Evolutionary conservation across 1,140 invertebrate genomes (phyloP).

Genomic region (Babylonia areolata): DNA sequence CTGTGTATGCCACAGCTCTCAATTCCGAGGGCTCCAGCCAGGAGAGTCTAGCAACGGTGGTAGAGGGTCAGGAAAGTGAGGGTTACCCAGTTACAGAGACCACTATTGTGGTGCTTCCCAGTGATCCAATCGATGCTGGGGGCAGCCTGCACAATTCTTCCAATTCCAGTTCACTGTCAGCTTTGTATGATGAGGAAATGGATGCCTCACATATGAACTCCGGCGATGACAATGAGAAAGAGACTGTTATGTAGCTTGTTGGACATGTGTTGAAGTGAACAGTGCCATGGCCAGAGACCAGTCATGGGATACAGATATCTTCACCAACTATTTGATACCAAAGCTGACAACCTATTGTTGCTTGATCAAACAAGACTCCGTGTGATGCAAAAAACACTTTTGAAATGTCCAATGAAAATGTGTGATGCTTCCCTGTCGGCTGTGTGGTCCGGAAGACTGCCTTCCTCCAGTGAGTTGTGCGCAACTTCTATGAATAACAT

Average conservation of each 20-base stretch:
- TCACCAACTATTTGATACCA: not conserved
- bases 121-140: too few relatives aligned
- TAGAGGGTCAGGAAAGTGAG: not conserved
- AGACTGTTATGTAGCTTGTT: not conserved
- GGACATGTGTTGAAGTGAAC: not conserved
- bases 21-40: constrained; percentile 43
- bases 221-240: not conserved
- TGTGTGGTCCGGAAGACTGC: not conserved
- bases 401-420: not conserved
- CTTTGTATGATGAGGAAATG: not conserved
- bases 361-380: not conserved
- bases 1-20: constrained; percentile 45
- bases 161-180: not conserved
- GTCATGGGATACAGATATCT: not conserved
- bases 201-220: not conserved
- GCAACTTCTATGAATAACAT: not conserved
- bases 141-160: too few relatives aligned
- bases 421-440: not conserved
- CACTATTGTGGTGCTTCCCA: not conserved
- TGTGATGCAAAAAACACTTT: not conserved
- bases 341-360: not conserved
- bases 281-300: not conserved
- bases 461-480: not conserved
- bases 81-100: not conserved
- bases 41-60: constrained; percentile 30